phyloP scores from a whole-genome alignment of 2,888 invertebrate genomes.

The Embidobia sp. region DNA sequence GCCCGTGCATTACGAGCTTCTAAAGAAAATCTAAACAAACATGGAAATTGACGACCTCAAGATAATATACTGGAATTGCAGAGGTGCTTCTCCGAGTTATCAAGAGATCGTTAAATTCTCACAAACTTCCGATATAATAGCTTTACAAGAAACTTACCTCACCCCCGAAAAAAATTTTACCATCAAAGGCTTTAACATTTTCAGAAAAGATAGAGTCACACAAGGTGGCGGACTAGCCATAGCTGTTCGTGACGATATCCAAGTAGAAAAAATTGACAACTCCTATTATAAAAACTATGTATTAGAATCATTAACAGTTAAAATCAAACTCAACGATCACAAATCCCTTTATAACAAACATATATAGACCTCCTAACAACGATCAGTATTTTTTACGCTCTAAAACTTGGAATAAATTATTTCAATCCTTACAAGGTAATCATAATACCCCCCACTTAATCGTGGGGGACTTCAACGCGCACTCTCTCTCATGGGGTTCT shows the following conservation, averaged over 20 bases:
- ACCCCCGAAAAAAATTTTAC: neutral
- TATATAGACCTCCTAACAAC: conserved; percentile 4
- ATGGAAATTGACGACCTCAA: too few species aligned
- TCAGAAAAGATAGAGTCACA: conserved; percentile 1
- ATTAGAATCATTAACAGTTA: conserved; percentile 6
- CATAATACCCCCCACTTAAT: too few species aligned
- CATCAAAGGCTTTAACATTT: neutral
- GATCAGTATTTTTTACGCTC: neutral
- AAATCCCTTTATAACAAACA: neutral
- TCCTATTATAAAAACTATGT: neutral
- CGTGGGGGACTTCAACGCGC: conserved; percentile 19
- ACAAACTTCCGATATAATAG: conserved; percentile 1
- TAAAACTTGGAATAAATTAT: neutral
- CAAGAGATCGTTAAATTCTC: too few species aligned
- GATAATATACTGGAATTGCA: neutral
- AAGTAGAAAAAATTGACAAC: neutral
- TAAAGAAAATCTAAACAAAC: too few species aligned
- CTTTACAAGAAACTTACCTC: neutral
- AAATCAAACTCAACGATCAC: conserved; percentile 1
- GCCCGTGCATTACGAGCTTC: too few species aligned
- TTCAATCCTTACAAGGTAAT: neutral
- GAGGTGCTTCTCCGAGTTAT: neutral
- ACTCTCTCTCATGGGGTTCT: conserved; percentile 2
- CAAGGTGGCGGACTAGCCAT: neutral
- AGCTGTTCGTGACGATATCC: neutral